phyloP scores from a whole-genome alignment of 1,140 invertebrate genomes.

The Idris sp. region DNA sequence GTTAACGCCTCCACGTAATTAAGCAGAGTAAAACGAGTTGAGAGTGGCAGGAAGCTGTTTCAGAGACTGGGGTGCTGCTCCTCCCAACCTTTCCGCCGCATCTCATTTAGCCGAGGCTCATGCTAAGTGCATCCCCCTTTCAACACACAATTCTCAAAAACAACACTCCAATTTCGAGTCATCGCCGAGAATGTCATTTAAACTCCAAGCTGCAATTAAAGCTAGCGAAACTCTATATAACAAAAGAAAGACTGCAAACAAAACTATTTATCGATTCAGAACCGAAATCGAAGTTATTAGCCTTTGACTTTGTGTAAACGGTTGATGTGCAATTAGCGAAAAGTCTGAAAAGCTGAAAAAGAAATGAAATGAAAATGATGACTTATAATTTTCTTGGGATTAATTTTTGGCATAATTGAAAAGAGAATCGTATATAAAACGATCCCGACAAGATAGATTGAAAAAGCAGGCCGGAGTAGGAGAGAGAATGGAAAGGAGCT shows the following conservation, averaged over 20 bases:
- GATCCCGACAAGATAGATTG: constrained; percentile 35
- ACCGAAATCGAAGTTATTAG: too few species aligned
- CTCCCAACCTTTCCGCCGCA: constrained; percentile 66
- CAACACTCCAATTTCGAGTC: too few species aligned
- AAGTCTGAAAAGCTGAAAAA: background rate
- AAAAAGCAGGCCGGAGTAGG: constrained; percentile 30
- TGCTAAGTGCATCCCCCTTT: constrained; percentile 50
- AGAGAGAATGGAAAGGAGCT: constrained; percentile 1
- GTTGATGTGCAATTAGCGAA: background rate
- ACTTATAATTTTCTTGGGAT: constrained; percentile 11
- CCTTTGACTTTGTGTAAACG: too few species aligned
- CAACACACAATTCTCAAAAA: constrained; percentile 2
- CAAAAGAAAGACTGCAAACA: too few species aligned
- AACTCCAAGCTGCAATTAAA: too few species aligned
- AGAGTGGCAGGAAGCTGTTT: constrained; percentile 59
- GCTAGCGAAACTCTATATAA: too few species aligned
- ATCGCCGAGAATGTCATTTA: too few species aligned
- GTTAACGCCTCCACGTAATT: constrained; percentile 75
- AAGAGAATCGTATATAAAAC: constrained; percentile 32
- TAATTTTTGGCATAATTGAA: constrained; percentile 31
- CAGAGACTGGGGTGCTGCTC: constrained; percentile 67
- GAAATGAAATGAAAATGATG: constrained; percentile 4
- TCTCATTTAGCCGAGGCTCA: constrained; percentile 58
- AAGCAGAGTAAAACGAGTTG: constrained; percentile 69
- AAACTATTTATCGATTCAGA: too few species aligned